Evolutionary conservation across 2,797 vertebrate species (phyloP).

Genomic region (Caiman crocodilus): DNA sequence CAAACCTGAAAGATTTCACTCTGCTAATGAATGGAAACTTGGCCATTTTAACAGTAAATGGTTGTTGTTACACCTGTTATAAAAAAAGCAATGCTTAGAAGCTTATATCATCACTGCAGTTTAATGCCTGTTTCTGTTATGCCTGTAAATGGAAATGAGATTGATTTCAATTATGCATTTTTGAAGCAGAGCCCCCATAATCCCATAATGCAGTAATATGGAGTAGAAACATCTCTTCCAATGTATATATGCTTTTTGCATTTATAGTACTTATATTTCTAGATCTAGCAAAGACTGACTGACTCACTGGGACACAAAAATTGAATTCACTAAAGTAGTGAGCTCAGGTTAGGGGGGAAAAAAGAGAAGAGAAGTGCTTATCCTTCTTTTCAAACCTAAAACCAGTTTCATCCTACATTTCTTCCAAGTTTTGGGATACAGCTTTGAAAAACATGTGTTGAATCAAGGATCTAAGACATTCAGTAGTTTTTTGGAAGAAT

Average conservation of each 20-base stretch:
- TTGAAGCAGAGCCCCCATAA: not conserved
- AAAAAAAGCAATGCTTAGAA: not conserved
- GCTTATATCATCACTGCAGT: not conserved
- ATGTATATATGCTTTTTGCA: not conserved
- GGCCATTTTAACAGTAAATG: not conserved
- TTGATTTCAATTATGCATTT: not conserved
- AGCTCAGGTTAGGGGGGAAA: not conserved
- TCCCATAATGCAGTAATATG: accelerated
- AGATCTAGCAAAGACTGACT: constrained; percentile 46
- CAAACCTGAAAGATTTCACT: constrained; percentile 2
- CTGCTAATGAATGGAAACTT: not conserved
- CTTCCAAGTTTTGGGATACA: not conserved
- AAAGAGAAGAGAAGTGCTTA: not conserved
- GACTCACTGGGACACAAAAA: not conserved
- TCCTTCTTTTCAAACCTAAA: not conserved
- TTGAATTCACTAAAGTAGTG: not conserved
- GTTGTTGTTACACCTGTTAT: not conserved
- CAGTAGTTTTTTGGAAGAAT: not conserved
- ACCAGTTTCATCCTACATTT: not conserved
- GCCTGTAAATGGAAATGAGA: not conserved
- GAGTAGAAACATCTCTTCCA: constrained; percentile 23
- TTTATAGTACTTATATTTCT: constrained; percentile 57
- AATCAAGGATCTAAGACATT: no score
- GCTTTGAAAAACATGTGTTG: not conserved
- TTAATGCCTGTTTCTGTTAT: not conserved